Evolutionary conservation across 2,888 invertebrate genomes (phyloP), one percentile per base, ranked within the genome.

Genomic region (Dynastes grantii): DNA sequence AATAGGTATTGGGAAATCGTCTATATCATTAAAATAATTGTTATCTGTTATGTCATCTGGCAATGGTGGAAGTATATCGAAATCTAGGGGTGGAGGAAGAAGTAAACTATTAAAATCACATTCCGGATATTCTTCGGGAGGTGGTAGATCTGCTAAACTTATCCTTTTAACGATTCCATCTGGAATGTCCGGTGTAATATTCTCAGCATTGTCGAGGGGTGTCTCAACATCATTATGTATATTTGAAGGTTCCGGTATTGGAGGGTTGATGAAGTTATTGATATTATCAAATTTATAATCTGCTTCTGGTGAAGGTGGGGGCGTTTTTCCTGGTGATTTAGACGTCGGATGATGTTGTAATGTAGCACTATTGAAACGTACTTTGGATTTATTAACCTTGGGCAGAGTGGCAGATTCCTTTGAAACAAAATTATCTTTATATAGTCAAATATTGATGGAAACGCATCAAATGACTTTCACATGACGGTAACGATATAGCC

Each of bases 381-480:
- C 75, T 63, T 80, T 84, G 80, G 83, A 83, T 82, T 84, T 85
- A 40, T 84, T 85, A 45, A 83, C 75, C 84, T 86, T 87, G 61
- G 87, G 87, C 82, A 88, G 83, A 76, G 87, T 87, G 78, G 86
- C 85, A 76, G 85, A 84, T 58, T 76, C 84, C 84, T 82, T 80
- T 82, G 84, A 83, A 83, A 77, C 81, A 71, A 79, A 73, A 53
- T 51, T 65, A 37, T 73, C 45, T 11, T 8, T 11, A 8, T 45
- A 11, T 22, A 45, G 29, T 58, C 9, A 49, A 8, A 45, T 45
- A 45, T 58, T n/a, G 4, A 71, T 32, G n/a, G 27, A 16, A 16
- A 58, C 13, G n/a, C 29, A 76, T 51, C 16, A 29, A 75, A 51
- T 8, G 13, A 63, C 32, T 63, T 13, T 32, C 63, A 63, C 63